Evolutionary conservation across 2,797 vertebrate genomes (phyloP).

Genomic region (Esox lucius): DNA sequence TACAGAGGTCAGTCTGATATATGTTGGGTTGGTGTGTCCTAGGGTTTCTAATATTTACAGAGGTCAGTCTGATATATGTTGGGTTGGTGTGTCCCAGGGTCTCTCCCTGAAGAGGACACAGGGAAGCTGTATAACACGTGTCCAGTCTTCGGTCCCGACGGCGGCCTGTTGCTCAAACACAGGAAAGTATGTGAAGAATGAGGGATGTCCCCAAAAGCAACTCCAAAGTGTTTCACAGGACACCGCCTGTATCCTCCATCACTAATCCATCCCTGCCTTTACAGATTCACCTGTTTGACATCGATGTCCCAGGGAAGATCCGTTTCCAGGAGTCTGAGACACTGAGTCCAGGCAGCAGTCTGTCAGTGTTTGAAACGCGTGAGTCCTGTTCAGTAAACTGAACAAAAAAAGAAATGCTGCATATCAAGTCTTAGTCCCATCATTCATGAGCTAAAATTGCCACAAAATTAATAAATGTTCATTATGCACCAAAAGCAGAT

Average conservation of each 20-base stretch:
- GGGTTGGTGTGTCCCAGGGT: slow-evolving; percentile 74
- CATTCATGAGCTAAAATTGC: no score
- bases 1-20: no score
- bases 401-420: background rate
- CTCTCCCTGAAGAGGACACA: slow-evolving; percentile 90
- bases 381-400: slow-evolving; percentile 52
- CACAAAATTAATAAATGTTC: no score
- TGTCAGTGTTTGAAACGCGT: slow-evolving; percentile 93
- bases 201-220: no score
- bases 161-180: slow-evolving; percentile 85
- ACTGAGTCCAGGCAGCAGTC: slow-evolving; percentile 83
- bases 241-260: background rate
- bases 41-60: no score
- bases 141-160: slow-evolving; percentile 89
- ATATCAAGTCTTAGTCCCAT: no score
- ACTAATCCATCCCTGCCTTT: background rate
- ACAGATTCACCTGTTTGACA: slow-evolving; percentile 97
- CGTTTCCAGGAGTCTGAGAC: slow-evolving; percentile 95
- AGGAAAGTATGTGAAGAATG: slow-evolving; percentile 81
- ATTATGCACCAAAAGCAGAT: no score
- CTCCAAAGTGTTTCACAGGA: background rate
- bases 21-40: no score
- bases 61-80: no score
- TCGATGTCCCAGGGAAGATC: slow-evolving; percentile 93
- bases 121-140: slow-evolving; percentile 94